Base-by-base conservation (phyloP, 2,113 vertebrate species). In the Halichoerus grypus region DNA sequence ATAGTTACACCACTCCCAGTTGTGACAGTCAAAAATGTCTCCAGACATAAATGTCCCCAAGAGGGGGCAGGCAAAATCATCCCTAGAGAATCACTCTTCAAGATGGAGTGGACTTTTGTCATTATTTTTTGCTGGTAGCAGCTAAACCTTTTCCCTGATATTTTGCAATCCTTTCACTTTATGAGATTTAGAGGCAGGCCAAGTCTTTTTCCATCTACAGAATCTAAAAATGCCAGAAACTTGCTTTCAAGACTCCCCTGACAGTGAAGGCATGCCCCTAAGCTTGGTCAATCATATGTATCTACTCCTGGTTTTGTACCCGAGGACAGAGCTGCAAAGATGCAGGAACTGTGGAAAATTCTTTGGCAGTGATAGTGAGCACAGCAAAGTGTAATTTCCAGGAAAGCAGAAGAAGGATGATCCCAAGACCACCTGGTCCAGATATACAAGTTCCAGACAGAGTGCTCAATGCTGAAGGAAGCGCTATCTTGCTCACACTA, bases 151-250 rank as follows among this genome's bases (percentile, higher is more conserved):
- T 55, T 26, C 10, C 22, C 33, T 49, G 4, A 67, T 67, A 15
- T 74, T 81, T 74, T 92, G 36, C 67, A 93, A 72, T 21, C 12
- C 42, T 12, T 49, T 71, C 4, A 49, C 5, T 4, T 87, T 65
- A 24, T 55, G 53, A 84, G n/a, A 76, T 61, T 67, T 18, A 39
- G 83, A 76, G 71, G 49, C 24, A 67, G 31, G 21, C 24, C 49
- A 26, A 88, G 49, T 61, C 14, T 71, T 8, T 26, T 24, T 81
- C 39, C 39, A n/a, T 55, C 63, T 86, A 24, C 2, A n/a, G 57
- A 86, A 88, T 82, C 72, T 86, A 84, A 89, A 87, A 76, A 61
- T 76, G 19, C 19, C n/a, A 51, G 36, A 85, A 84, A 77, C 42
- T 88, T 81, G 33, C 36, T 91, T 79, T 74, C 33, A 76, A 39